Percentiles rank a stretch among this genome's conserved stretches.
Evolutionary conservation across 2,888 invertebrate species (phyloP).

Genomic region (Agrilus cyanescens): DNA sequence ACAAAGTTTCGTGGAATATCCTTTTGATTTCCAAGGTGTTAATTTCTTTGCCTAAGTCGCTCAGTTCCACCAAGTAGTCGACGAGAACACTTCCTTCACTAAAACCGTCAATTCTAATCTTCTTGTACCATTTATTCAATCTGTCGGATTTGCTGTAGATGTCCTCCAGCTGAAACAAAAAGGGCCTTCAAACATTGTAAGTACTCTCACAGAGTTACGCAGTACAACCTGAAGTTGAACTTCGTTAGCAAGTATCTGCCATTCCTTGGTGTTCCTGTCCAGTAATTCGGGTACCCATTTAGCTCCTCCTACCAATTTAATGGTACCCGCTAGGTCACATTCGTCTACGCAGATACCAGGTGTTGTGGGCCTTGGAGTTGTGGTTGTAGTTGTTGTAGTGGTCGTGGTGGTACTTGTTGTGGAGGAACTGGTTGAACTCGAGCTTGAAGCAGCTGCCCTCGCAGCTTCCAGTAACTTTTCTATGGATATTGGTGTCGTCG

Average conservation of each 20-base stretch:
- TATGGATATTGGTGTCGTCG: slow-evolving; percentile 76
- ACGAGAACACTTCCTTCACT: slow-evolving; percentile 79
- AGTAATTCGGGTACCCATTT: slow-evolving; percentile 77
- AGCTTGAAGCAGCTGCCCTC: slow-evolving; percentile 47
- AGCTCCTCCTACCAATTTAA: slow-evolving; percentile 70
- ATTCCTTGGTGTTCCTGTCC: slow-evolving; percentile 77
- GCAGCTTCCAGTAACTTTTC: slow-evolving; percentile 63
- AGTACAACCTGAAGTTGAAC: slow-evolving; percentile 61
- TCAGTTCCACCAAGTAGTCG: slow-evolving; percentile 76
- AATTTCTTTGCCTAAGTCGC: slow-evolving; percentile 57
- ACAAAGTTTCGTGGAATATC: slow-evolving; percentile 49
- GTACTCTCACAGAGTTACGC: not conserved
- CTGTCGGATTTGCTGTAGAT: slow-evolving; percentile 66
- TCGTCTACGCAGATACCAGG: slow-evolving; percentile 67
- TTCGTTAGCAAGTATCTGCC: slow-evolving; percentile 70
- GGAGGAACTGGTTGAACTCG: slow-evolving; percentile 29
- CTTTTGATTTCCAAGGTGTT: slow-evolving; percentile 62
- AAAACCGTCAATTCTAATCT: slow-evolving; percentile 77
- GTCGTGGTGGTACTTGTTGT: slow-evolving; percentile 47
- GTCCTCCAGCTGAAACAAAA: slow-evolving; percentile 59
- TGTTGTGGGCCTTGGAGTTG: slow-evolving; percentile 59
- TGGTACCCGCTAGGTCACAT: slow-evolving; percentile 77
- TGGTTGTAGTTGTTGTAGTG: slow-evolving; percentile 57
- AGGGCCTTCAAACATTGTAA: slow-evolving; percentile 4
- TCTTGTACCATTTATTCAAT: slow-evolving; percentile 72